These are phyloP conservation scores for Microctenopoma steveboyesi DNA, from an alignment of 2,797 vertebrate species.

Conservation along the genomic window DNA sequence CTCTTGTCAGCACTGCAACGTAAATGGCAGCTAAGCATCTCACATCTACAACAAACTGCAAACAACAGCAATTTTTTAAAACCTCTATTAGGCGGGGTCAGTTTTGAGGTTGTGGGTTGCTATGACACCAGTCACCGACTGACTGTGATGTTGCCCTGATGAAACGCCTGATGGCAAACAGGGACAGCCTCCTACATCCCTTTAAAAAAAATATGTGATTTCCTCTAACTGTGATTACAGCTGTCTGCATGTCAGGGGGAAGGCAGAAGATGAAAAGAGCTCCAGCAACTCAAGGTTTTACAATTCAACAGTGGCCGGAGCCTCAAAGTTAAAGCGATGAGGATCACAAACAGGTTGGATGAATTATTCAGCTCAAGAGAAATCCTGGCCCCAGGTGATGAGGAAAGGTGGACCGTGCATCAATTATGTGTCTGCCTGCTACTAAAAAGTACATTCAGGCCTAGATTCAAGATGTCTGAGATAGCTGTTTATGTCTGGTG, in stretches of 20 bases:
- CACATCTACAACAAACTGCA: slow-evolving; percentile 59
- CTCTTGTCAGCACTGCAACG: slow-evolving; percentile 66
- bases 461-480: slow-evolving; percentile 46
- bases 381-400: slow-evolving; percentile 48
- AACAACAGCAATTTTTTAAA: slow-evolving; percentile 54
- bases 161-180: slow-evolving; percentile 64
- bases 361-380: slow-evolving; percentile 67
- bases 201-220: slow-evolving; percentile 56
- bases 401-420: slow-evolving; percentile 55
- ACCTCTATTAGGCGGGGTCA: slow-evolving; percentile 33
- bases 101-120: slow-evolving; percentile 61
- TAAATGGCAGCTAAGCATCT: slow-evolving; percentile 72
- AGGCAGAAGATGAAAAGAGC: slow-evolving; percentile 14
- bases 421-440: slow-evolving; percentile 49
- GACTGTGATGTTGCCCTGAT: slow-evolving; percentile 53
- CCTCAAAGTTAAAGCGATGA: slow-evolving; percentile 55
- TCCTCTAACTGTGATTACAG: slow-evolving; percentile 64
- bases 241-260: slow-evolving; percentile 39
- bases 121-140: slow-evolving; percentile 42
- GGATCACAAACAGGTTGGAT: slow-evolving; percentile 59
- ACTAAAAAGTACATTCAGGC: slow-evolving; percentile 50
- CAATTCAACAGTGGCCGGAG: slow-evolving; percentile 36
- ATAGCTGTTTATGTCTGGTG: slow-evolving; percentile 41
- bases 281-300: slow-evolving; percentile 6
- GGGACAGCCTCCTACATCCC: slow-evolving; percentile 27